These are phyloP conservation scores for Caenorhabditis sp. DNA, from an alignment of 2,888 invertebrate species.

Conservation along the genomic window DNA sequence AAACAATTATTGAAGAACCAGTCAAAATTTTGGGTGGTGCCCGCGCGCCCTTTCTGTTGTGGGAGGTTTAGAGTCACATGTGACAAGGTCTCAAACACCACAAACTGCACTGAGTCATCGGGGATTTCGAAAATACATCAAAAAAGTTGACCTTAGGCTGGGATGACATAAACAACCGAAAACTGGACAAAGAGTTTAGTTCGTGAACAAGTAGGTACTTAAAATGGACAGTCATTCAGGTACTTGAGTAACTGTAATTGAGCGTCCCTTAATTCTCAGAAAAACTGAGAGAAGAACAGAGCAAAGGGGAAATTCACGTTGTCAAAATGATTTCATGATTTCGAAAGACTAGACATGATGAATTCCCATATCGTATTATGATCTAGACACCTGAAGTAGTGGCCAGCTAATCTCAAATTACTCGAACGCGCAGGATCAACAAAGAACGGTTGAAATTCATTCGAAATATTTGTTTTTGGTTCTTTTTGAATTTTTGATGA, in stretches of 20 bases:
- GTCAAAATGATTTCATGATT: constrained; percentile 4
- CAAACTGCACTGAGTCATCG: constrained; percentile 18
- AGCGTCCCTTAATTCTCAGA: not conserved
- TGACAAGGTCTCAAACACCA: constrained; percentile 49
- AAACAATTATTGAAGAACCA: constrained; percentile 41
- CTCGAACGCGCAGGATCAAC: no score
- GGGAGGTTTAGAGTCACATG: constrained; percentile 36
- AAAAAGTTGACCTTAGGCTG: not conserved
- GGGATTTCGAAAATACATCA: not conserved
- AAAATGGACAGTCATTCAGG: constrained; percentile 28
- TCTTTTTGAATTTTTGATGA: not conserved
- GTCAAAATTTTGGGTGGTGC: constrained; percentile 42
- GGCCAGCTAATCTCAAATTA: constrained; percentile 2
- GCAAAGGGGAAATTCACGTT: not conserved
- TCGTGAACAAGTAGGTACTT: constrained; percentile 23
- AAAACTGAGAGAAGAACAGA: no score
- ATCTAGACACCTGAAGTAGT: not conserved
- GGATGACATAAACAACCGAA: constrained; percentile 16
- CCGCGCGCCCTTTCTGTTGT: constrained; percentile 4
- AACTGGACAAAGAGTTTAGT: not conserved
- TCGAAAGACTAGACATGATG: constrained; percentile 21
- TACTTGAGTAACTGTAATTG: constrained; percentile 20
- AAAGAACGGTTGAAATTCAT: no score
- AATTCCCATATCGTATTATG: constrained; percentile 13
- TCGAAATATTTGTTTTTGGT: not conserved